Evolutionary conservation across 2,113 vertebrate species (phyloP), one percentile per base, ranked within the genome.

Genomic region (Hystrix brachyura): DNA sequence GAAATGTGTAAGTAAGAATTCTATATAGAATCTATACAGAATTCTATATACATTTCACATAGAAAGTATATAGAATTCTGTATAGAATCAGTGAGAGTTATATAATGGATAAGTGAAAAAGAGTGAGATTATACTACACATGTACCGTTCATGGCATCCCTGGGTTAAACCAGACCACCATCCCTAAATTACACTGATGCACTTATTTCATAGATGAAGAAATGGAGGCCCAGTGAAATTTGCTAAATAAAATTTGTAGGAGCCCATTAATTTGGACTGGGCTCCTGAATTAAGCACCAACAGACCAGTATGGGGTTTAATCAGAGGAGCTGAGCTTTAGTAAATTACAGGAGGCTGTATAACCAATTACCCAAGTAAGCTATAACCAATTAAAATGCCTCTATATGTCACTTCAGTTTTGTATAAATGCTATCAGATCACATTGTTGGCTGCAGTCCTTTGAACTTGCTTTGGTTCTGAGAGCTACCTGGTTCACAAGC

Each of bases 281-380:
- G 29, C 18, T 64, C n/a, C 29, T 74, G 46, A 21, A 14, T 18
- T 57, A 65, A 84, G 27, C 57, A 55, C 32, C n/a, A 29, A n/a
- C 21, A 67, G 21, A 59, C 13, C 79, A 84, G n/a, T 83, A 55
- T n/a, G 13, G 67, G 62, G n/a, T 74, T 83, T 64, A 74, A 59
- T 83, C 67, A 57, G 67, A 57, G 67, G 18, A 62, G 29, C 57
- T 55, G 34, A 55, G 62, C 59, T n/a, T 78, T 76, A 46, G 17
- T 84, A 84, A 90, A 90, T 59, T 90, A 21, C 18, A 57, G 38
- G 32, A 57, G 48, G 48, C 53, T 84, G 48, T 90, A 60, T 74
- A 71, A 76, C 57, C 57, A 93, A 85, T 93, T 85, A 93, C 32
- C 46, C 57, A 64, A 85, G 76, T 82, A 82, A 74, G 65, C 60